Evolutionary conservation across 2,113 vertebrate genomes (phyloP).

Genomic region (Bubalus kerabau): DNA sequence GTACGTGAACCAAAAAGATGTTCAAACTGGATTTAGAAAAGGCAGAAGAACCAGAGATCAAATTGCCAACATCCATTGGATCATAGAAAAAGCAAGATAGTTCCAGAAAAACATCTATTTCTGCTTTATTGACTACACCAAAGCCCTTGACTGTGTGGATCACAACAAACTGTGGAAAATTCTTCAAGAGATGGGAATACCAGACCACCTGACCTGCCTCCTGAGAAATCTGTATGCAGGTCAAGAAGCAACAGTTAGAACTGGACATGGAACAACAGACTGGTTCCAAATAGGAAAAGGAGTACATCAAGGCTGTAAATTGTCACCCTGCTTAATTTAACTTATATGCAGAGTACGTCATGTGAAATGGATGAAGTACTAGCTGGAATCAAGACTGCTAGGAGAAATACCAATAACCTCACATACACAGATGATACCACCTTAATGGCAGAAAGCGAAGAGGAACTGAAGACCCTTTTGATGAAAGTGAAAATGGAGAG

Average conservation of each 20-base stretch:
- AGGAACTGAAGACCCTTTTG: not conserved
- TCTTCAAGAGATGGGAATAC: not conserved
- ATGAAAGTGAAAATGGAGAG: not conserved
- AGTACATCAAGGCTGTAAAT: not conserved
- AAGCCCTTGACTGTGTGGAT: not conserved
- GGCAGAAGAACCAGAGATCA: not conserved
- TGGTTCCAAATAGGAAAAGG: not conserved
- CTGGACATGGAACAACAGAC: not conserved
- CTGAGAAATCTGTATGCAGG: not conserved
- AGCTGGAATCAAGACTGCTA: not conserved
- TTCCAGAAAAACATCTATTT: not conserved
- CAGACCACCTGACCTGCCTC: not conserved
- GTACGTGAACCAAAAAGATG: not conserved
- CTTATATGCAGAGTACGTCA: not conserved
- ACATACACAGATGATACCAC: not conserved
- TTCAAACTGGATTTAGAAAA: not conserved
- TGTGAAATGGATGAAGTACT: not conserved
- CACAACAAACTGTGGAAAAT: not conserved
- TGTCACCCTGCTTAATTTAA: not conserved
- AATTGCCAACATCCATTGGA: not conserved
- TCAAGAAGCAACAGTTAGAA: not conserved
- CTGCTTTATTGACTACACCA: not conserved
- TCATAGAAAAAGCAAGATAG: not conserved
- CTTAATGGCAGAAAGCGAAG: not conserved
- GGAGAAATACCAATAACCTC: not conserved